Evolutionary conservation across 2,113 vertebrate species (phyloP).

Genomic region (Anser cygnoides): DNA sequence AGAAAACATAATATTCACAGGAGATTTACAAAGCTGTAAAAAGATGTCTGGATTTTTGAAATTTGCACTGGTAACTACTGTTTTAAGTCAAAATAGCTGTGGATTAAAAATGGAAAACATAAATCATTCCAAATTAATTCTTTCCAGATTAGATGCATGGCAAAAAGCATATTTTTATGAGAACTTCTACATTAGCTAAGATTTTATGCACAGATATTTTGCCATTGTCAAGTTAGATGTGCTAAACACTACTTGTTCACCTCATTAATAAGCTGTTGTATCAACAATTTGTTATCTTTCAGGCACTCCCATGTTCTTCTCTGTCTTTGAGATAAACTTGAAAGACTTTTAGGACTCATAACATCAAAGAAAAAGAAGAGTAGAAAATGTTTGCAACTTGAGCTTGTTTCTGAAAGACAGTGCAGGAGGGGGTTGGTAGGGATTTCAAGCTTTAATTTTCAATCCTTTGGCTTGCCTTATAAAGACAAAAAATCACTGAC

Average conservation of each 20-base stretch:
- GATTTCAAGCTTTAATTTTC: neutral
- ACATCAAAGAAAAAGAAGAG: neutral
- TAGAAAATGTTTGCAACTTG: neutral
- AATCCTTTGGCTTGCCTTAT: neutral
- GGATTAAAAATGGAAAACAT: neutral
- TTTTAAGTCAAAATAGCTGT: neutral
- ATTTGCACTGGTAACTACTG: neutral
- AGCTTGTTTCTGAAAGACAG: neutral
- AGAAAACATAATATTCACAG: neutral
- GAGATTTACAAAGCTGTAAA: neutral
- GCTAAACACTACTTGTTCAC: neutral
- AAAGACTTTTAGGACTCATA: neutral
- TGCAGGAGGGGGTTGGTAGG: neutral
- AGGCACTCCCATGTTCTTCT: neutral
- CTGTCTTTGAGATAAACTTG: neutral
- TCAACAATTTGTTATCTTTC: neutral
- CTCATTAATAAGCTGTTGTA: neutral
- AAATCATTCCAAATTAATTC: neutral
- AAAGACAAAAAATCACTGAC: neutral
- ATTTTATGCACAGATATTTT: neutral
- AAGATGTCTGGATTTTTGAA: neutral
- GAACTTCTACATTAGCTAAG: neutral
- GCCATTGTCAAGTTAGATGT: neutral
- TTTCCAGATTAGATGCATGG: neutral
- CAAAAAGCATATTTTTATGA: neutral